Evolutionary conservation across 2,888 invertebrate genomes (phyloP).

Genomic region (Zaprionus bogoriensis): DNA sequence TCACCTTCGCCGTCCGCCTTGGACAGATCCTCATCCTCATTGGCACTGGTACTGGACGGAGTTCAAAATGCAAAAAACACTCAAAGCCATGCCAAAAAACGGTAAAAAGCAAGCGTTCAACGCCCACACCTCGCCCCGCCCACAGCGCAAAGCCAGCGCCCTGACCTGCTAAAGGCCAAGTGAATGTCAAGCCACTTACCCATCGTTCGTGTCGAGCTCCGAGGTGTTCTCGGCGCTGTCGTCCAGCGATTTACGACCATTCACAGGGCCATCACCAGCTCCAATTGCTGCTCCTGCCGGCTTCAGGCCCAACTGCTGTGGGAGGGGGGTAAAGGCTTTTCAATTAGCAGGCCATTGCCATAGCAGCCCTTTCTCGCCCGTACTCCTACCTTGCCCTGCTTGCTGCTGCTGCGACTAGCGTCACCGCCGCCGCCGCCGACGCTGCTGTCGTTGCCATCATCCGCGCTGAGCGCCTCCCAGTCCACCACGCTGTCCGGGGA

Average conservation of each 20-base stretch:
- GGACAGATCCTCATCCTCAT: conserved; percentile 70
- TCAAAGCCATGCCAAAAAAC: conserved; percentile 53
- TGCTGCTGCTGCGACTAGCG: conserved; percentile 43
- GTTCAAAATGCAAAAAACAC: conserved; percentile 69
- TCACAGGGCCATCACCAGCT: conserved; percentile 33
- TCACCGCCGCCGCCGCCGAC: conserved; percentile 61
- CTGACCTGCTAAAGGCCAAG: conserved; percentile 35
- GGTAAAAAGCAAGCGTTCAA: background rate
- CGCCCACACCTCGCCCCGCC: background rate
- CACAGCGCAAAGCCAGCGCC: conserved; percentile 4
- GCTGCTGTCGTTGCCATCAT: conserved; percentile 37
- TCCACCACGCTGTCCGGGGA: conserved; percentile 87
- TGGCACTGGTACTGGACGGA: conserved; percentile 62
- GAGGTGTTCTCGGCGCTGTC: conserved; percentile 81
- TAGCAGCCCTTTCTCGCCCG: background rate
- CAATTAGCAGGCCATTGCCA: conserved; percentile 30
- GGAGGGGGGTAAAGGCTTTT: conserved; percentile 16
- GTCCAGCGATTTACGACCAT: conserved; percentile 75
- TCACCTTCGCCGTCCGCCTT: conserved; percentile 56
- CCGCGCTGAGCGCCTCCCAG: conserved; percentile 84
- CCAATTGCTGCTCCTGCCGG: conserved; percentile 41
- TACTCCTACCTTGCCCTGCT: conserved; percentile 66
- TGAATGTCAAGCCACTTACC: conserved; percentile 72
- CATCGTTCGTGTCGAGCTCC: conserved; percentile 79
- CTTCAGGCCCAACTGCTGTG: conserved; percentile 73